A percentile compares a stretch with the other conserved stretches of the same genome.
These are phyloP conservation scores for Caenorhabditis imperialis DNA, from an alignment of 2,888 invertebrate species.

Conservation along the genomic window DNA sequence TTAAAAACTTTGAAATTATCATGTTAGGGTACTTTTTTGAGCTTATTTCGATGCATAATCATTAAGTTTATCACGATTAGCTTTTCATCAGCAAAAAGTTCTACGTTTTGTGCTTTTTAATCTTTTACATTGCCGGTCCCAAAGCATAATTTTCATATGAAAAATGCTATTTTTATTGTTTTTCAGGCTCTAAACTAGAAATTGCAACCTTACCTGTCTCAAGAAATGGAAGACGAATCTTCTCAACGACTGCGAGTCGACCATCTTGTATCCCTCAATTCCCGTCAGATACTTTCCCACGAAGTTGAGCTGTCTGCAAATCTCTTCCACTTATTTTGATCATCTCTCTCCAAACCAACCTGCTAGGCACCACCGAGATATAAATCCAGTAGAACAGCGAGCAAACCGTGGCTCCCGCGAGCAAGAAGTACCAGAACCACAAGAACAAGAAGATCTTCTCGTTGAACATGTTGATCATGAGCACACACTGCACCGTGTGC, in stretches of 20 bases:
- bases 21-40: too few species aligned
- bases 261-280: constrained; percentile 79
- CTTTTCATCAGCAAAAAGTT: background rate
- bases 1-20: too few species aligned
- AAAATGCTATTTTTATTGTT: too few species aligned
- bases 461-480: constrained; percentile 78
- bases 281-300: constrained; percentile 78
- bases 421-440: constrained; percentile 78
- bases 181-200: too few species aligned
- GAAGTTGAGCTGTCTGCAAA: constrained; percentile 77
- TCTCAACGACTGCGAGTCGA: constrained; percentile 77
- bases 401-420: constrained; percentile 77
- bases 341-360: constrained; percentile 56
- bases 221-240: constrained; percentile 78
- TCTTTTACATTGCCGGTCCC: too few species aligned
- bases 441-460: constrained; percentile 78
- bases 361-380: constrained; percentile 77
- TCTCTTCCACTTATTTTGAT: constrained; percentile 4
- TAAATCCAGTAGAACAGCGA: constrained; percentile 78
- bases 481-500: constrained; percentile 78
- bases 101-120: too few species aligned
- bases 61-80: too few species aligned
- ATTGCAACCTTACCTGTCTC: constrained; percentile 69
- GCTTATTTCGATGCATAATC: too few species aligned
- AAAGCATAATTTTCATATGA: too few species aligned